Conservation (phyloP, 2,113 vertebrate species). For the Mastomys natalensis region DNA sequence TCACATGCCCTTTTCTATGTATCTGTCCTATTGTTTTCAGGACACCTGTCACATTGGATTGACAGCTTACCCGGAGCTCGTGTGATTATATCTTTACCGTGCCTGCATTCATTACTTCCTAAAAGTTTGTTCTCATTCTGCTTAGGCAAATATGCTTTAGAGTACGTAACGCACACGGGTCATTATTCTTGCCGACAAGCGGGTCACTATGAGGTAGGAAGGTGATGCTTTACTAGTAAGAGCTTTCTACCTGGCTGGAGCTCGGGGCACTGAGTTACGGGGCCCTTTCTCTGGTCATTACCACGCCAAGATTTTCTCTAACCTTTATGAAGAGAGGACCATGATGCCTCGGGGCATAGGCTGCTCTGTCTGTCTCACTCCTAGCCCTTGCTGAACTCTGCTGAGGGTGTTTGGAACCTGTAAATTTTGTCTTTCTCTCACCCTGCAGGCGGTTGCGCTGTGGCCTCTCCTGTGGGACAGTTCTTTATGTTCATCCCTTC, state of each 20-base stretch:
- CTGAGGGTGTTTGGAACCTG: background rate
- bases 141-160: background rate
- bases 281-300: background rate
- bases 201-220: background rate
- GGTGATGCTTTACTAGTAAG: background rate
- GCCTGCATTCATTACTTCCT: background rate
- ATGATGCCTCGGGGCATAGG: background rate
- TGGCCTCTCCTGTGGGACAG: background rate
- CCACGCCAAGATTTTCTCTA: background rate
- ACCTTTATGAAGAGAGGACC: background rate
- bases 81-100: background rate
- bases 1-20: background rate
- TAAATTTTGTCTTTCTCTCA: background rate
- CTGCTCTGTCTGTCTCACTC: background rate
- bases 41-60: background rate
- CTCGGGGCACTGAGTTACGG: background rate
- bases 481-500: background rate
- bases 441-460: background rate
- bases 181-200: background rate
- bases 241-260: background rate
- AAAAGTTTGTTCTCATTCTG: slow-evolving; percentile 8
- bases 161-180: background rate
- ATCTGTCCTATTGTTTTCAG: background rate
- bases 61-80: background rate
- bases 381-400: background rate